Evolutionary conservation across 2,888 invertebrate genomes (phyloP).

Genomic region (Chrysolina americana): DNA sequence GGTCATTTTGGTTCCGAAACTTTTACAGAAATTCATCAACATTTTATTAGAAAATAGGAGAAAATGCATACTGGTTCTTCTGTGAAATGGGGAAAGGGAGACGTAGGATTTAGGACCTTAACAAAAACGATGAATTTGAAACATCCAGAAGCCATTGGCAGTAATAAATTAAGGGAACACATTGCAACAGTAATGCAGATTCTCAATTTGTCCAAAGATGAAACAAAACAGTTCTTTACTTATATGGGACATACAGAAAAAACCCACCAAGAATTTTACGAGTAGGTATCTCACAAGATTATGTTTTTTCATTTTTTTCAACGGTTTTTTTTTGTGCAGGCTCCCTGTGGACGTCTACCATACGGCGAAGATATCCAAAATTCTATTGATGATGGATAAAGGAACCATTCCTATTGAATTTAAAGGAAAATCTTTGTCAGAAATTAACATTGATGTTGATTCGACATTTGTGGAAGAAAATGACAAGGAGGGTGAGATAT

Average conservation of each 20-base stretch:
- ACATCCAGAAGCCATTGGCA: slow-evolving; percentile 11
- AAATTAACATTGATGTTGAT: too few species aligned
- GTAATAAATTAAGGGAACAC: slow-evolving; percentile 11
- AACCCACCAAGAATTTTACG: slow-evolving; percentile 20
- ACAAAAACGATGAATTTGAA: not conserved
- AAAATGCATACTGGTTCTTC: slow-evolving; percentile 50
- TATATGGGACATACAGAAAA: slow-evolving; percentile 10
- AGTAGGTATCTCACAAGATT: slow-evolving; percentile 4
- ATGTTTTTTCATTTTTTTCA: too few species aligned
- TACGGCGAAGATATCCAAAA: too few species aligned
- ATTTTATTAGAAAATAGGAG: slow-evolving; percentile 49
- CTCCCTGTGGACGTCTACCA: too few species aligned
- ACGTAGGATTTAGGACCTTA: slow-evolving; percentile 1
- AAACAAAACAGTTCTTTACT: slow-evolving; percentile 5
- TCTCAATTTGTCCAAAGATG: slow-evolving; percentile 11
- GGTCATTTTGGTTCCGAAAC: slow-evolving; percentile 55
- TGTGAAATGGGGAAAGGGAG: slow-evolving; percentile 21
- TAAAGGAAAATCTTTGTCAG: too few species aligned
- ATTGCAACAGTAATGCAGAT: slow-evolving; percentile 18
- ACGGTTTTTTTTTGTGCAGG: too few species aligned
- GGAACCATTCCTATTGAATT: too few species aligned
- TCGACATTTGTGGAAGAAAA: too few species aligned
- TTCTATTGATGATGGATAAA: too few species aligned
- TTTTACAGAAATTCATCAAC: slow-evolving; percentile 50
- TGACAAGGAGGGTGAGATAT: too few species aligned